Base-by-base conservation (phyloP, 2,797 vertebrate genomes). In the Bovichtus variegatus region DNA sequence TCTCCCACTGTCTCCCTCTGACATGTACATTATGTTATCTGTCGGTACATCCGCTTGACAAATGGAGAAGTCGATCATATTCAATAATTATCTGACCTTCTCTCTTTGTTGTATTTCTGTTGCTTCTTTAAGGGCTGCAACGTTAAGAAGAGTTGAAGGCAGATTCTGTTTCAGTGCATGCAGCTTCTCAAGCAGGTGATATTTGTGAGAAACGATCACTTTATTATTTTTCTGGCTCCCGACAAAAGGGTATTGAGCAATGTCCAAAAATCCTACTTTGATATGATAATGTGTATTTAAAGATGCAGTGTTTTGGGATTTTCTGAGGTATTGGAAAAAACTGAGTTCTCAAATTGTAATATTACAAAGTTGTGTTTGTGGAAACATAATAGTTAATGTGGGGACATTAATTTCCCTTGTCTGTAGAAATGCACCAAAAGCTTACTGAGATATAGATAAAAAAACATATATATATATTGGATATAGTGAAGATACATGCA, bases 81-180 rank as follows among this genome's bases (percentile, higher is more conserved):
- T 87, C 84, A 89, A 88, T 92, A 91, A 92, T 93, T 86, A 89
- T 90, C 77, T 88, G 92, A 91, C 89, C 89, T 90, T 93, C 89
- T 84, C 76, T 59, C 59, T 76, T 58, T 82, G 70, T 83, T 80
- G 80, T 87, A 79, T 86, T 80, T 86, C 85, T 76, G 71, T 59
- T 71, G 80, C 71, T 71, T 80, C 76, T 59, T 51, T 58, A 50
- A 44, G 19, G 1, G 62, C 9, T 0, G 25, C 29, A 67, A 71
- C 59, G 23, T 75, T 75, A 47, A 58, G 21, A 23, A 2, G 19
- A 50, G 64, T 47, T 47, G n/a, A 62, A 68, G 53, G 57, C 27
- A 34, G 62, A 41, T 61, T 40, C 54, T 53, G 49, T 21, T 27
- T 63, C 10, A 21, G 21, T 0, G 8, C 8, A 29, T 23, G 6